A percentile compares a stretch with the other conserved stretches of the same genome.
Conservation (phyloP, 2,113 vertebrate genomes). For the Tauraco erythrolophus region DNA sequence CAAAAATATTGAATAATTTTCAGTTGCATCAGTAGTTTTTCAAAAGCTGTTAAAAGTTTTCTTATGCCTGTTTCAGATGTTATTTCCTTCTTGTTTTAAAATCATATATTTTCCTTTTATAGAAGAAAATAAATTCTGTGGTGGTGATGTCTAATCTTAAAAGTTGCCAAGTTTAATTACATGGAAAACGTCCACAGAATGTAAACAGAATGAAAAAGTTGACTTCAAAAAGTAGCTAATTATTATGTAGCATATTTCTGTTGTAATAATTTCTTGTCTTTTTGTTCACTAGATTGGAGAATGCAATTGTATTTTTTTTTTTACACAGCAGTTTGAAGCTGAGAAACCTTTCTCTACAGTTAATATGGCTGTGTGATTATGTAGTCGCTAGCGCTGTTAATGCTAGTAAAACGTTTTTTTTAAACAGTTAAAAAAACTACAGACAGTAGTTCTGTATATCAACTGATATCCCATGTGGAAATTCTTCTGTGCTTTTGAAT, state of each 20-base stretch:
- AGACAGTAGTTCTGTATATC: neutral
- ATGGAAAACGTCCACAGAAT: neutral
- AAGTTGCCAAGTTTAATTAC: neutral
- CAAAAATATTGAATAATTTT: neutral
- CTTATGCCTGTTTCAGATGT: neutral
- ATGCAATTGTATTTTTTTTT: neutral
- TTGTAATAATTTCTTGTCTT: neutral
- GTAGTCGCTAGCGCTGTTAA: neutral
- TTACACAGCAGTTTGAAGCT: neutral
- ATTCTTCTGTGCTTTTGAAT: neutral
- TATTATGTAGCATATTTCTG: neutral
- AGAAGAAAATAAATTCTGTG: neutral
- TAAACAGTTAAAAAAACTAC: neutral
- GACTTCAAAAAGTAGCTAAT: neutral
- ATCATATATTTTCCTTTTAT: neutral
- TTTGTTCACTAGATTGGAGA: neutral
- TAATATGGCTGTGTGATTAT: neutral
- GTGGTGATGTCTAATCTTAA: neutral
- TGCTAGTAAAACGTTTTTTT: neutral
- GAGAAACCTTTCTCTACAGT: neutral
- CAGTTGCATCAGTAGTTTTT: neutral
- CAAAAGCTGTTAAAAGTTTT: neutral
- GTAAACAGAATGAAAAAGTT: neutral
- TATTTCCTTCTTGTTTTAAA: neutral
- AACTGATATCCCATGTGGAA: neutral